Conservation (phyloP, 35 echinoderm and acorn worm genomes). For the Lytechinus variegatus region DNA sequence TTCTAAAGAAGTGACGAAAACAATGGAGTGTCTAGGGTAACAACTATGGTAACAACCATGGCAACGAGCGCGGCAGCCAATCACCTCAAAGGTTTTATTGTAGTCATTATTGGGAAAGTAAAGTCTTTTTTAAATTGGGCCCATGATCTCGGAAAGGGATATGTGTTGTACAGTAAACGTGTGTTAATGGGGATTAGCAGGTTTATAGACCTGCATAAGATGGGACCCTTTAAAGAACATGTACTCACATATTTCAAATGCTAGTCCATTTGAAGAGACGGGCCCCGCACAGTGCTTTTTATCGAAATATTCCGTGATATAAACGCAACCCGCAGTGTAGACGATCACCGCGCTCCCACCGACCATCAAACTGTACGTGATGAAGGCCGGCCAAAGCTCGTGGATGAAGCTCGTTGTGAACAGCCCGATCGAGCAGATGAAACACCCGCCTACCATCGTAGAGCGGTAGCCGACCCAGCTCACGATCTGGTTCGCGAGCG, state of each 20-base stretch:
- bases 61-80: no score
- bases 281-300: constrained; percentile 16
- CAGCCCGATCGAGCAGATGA: neutral
- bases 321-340: constrained; percentile 15
- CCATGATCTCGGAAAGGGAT: no score
- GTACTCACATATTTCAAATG: constrained; percentile 11
- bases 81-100: no score
- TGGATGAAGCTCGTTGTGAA: constrained; percentile 31
- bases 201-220: no score
- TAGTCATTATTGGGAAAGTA: no score
- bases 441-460: neutral
- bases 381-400: neutral
- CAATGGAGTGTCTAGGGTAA: no score
- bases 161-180: no score
- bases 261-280: neutral
- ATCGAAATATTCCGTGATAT: constrained; percentile 30
- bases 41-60: no score
- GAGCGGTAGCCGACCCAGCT: neutral
- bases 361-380: neutral
- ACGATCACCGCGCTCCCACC: constrained; percentile 6
- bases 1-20: no score
- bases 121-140: no score
- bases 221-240: no score
- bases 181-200: no score
- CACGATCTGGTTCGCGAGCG: constrained; percentile 16